Evolutionary conservation across 2,797 vertebrate genomes (phyloP).

Genomic region (Xyrichtys novacula): DNA sequence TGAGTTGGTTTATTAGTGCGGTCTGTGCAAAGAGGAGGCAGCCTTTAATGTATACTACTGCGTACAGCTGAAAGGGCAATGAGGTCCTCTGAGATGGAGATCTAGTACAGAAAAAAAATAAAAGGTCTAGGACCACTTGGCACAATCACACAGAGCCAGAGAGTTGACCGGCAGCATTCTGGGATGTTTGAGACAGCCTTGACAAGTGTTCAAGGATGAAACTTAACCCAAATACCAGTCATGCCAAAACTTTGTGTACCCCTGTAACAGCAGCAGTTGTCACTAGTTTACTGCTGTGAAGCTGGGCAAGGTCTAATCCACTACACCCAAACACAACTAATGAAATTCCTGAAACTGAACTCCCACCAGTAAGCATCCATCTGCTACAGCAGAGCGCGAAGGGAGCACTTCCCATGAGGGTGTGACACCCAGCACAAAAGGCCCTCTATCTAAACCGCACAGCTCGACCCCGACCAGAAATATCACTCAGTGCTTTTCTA

Average conservation of each 20-base stretch:
- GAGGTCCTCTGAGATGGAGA: constrained; percentile 18
- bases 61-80: constrained; percentile 35
- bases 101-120: background rate
- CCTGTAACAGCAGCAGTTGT: constrained; percentile 9
- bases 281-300: constrained; percentile 44
- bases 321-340: constrained; percentile 53
- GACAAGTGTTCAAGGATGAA: constrained; percentile 20
- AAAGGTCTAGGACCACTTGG: background rate
- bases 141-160: constrained; percentile 11
- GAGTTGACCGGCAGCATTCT: background rate
- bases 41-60: constrained; percentile 59
- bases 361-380: constrained; percentile 47
- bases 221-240: background rate
- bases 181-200: background rate
- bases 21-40: constrained; percentile 44
- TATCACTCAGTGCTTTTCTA: constrained; percentile 71
- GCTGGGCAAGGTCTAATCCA: constrained; percentile 39
- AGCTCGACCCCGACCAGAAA: constrained; percentile 60
- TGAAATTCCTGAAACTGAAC: constrained; percentile 63
- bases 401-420: constrained; percentile 73
- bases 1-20: constrained; percentile 75
- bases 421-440: constrained; percentile 76
- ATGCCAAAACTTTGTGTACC: constrained; percentile 5
- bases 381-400: constrained; percentile 54
- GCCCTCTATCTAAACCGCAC: constrained; percentile 60